These are phyloP conservation scores for Lepidostoma basale DNA, from an alignment of 1,140 invertebrate species.

Conservation along the genomic window DNA sequence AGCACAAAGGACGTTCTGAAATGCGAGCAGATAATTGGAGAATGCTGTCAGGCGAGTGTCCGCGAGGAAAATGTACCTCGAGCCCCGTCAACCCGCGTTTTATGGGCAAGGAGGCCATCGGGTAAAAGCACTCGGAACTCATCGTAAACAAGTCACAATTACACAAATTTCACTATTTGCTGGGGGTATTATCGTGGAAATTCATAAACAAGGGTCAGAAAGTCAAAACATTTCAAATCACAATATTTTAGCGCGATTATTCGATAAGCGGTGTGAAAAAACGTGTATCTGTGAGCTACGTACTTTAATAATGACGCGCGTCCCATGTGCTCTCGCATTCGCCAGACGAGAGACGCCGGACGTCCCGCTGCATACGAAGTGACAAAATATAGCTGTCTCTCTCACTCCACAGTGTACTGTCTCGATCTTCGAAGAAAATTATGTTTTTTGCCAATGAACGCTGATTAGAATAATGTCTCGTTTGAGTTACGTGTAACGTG, in stretches of 20 bases:
- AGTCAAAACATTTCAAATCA: conserved; percentile 14
- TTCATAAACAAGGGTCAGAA: background rate
- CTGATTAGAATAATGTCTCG: conserved; percentile 5
- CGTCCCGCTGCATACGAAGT: background rate
- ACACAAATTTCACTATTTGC: conserved; percentile 13
- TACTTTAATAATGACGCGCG: conserved; percentile 35
- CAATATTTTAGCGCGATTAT: conserved; percentile 2
- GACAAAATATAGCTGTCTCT: conserved; percentile 8
- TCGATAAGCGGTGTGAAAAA: conserved; percentile 19
- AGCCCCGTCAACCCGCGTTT: conserved; percentile 17
- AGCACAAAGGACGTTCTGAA: conserved; percentile 4
- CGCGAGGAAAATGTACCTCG: conserved; percentile 28
- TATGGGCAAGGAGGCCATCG: conserved; percentile 1
- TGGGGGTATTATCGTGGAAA: background rate
- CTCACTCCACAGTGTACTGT: background rate
- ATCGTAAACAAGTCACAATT: conserved; percentile 19
- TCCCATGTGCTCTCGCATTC: conserved; percentile 27
- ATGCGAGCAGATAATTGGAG: conserved; percentile 13
- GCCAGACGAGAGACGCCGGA: conserved; percentile 19
- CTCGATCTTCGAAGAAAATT: conserved; percentile 14
- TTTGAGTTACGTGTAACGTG: no score
- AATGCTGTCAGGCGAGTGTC: conserved; percentile 28
- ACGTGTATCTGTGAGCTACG: conserved; percentile 37
- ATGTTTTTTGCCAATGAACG: conserved; percentile 27
- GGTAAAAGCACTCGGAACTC: background rate